Evolutionary conservation across 2,888 invertebrate genomes (phyloP).

Genomic region (Steinernema carpocapsae): DNA sequence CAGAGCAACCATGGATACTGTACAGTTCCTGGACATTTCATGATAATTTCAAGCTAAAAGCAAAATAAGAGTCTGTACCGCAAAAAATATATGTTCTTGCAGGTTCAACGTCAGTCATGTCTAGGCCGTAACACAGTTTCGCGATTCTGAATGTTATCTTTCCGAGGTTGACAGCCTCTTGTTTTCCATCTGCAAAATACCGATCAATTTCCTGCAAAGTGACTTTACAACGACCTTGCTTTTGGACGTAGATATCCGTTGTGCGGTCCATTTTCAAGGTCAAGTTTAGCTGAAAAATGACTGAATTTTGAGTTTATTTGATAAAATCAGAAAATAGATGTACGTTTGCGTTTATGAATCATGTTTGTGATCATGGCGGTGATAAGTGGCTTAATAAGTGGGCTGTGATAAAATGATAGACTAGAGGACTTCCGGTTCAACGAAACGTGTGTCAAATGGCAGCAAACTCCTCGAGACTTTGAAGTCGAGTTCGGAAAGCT

Average conservation of each 20-base stretch:
- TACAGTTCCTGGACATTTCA: conserved; percentile 89
- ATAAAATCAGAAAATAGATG: background rate
- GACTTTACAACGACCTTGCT: conserved; percentile 47
- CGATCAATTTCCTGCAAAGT: background rate
- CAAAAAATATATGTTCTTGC: conserved; percentile 73
- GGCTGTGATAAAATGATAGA: too few relatives aligned
- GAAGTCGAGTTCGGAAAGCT: too few relatives aligned
- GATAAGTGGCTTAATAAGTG: too few relatives aligned
- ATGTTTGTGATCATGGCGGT: too few relatives aligned
- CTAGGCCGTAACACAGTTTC: conserved; percentile 91
- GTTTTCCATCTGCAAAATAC: conserved; percentile 76
- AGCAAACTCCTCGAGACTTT: too few relatives aligned
- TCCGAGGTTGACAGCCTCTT: conserved; percentile 91
- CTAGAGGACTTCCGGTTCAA: too few relatives aligned
- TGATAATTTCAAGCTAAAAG: conserved; percentile 70
- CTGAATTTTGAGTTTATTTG: background rate
- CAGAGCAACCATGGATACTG: conserved; percentile 92
- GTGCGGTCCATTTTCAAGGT: conserved; percentile 50
- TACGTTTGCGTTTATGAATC: too few relatives aligned
- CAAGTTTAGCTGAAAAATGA: conserved; percentile 7
- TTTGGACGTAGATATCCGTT: conserved; percentile 57
- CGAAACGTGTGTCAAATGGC: too few relatives aligned
- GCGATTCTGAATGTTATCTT: conserved; percentile 95
- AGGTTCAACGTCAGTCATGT: conserved; percentile 94
- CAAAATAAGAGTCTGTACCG: background rate